phyloP scores from a whole-genome alignment of 2,888 invertebrate species.

The Trichogramma evanescens region DNA sequence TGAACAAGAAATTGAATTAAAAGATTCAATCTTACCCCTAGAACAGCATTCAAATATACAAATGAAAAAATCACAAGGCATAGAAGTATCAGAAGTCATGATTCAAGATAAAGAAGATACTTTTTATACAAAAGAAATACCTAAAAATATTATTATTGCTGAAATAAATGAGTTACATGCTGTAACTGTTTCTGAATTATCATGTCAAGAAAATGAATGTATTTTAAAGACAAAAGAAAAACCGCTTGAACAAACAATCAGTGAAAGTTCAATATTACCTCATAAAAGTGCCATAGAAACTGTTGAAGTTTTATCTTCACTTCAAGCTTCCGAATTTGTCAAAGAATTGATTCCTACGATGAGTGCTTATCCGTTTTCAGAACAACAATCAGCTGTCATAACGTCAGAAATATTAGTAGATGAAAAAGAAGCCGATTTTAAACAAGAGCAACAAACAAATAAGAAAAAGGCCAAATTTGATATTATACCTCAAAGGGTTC shows the following conservation, averaged over 20 bases:
- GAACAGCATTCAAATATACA: constrained; percentile 34
- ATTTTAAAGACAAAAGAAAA: constrained; percentile 16
- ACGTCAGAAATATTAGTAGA: constrained; percentile 26
- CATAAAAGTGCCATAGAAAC: constrained; percentile 36
- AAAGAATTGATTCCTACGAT: constrained; percentile 20
- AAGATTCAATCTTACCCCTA: constrained; percentile 24
- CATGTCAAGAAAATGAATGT: constrained; percentile 21
- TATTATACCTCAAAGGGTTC: constrained; percentile 38
- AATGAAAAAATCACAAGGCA: constrained; percentile 45
- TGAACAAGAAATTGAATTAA: constrained; percentile 45
- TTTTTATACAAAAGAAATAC: constrained; percentile 24
- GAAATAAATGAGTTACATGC: constrained; percentile 21
- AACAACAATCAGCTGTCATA: constrained; percentile 24
- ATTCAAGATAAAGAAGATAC: constrained; percentile 42
- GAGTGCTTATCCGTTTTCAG: constrained; percentile 11
- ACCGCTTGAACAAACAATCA: constrained; percentile 39
- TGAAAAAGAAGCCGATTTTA: constrained; percentile 33
- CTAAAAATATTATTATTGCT: constrained; percentile 26
- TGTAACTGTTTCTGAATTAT: constrained; percentile 21
- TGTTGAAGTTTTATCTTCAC: constrained; percentile 26
- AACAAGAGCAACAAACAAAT: constrained; percentile 17
- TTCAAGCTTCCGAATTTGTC: constrained; percentile 19
- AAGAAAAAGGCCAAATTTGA: constrained; percentile 27
- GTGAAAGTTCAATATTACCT: constrained; percentile 37
- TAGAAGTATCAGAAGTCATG: constrained; percentile 41